Percentiles rank a stretch among this genome's conserved stretches.
Evolutionary conservation across 2,888 invertebrate species (phyloP).

Genomic region (Eurytoma adleriae): DNA sequence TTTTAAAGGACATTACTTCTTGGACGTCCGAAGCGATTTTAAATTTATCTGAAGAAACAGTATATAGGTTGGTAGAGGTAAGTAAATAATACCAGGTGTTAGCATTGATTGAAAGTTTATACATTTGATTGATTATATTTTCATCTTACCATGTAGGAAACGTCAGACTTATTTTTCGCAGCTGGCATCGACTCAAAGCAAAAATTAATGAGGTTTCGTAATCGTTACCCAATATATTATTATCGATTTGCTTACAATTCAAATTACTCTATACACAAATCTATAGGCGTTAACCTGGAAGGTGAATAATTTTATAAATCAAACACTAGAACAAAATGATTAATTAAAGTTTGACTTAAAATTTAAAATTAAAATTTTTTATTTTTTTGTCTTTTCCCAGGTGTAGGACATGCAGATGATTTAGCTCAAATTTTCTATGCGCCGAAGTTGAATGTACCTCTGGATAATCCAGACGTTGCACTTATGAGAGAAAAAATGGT

Average conservation of each 20-base stretch:
- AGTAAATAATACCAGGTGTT: not conserved
- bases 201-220: not conserved
- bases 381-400: slow-evolving; percentile 8
- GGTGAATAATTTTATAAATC: not conserved
- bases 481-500: not conserved
- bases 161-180: slow-evolving; percentile 13
- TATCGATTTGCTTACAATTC: slow-evolving; percentile 31
- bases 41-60: not conserved
- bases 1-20: not conserved
- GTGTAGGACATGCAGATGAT: slow-evolving; percentile 42
- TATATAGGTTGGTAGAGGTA: slow-evolving; percentile 9
- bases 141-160: not conserved
- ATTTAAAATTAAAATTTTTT: not conserved
- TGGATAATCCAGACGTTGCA: not conserved
- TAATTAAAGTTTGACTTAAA: not conserved
- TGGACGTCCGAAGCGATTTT: too few species aligned
- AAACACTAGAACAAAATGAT: not conserved
- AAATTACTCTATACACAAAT: not conserved
- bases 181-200: slow-evolving; percentile 47
- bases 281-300: not conserved
- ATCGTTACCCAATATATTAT: slow-evolving; percentile 38
- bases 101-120: too few species aligned
- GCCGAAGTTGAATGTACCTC: not conserved
- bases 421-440: slow-evolving; percentile 33
- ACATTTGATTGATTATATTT: not conserved